phyloP scores from a whole-genome alignment of 64 coral and sea anemone genomes.

The Dendrophyllia cribrosa region DNA sequence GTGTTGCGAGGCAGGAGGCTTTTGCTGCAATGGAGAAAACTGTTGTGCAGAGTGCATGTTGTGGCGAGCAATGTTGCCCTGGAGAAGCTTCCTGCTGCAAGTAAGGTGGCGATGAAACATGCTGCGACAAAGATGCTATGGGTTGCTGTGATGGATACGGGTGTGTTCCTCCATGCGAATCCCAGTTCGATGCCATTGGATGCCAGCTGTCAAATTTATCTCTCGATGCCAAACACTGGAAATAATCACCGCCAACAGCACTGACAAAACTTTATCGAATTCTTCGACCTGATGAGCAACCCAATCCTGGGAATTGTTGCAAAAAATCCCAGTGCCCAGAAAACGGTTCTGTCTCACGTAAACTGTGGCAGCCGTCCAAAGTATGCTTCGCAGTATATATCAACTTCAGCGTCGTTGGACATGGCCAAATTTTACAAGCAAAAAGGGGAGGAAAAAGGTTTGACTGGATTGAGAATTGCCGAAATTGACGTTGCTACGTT shows the following conservation, averaged over 20 bases:
- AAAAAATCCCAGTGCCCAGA: conserved; percentile 19
- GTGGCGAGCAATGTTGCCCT: too few relatives aligned
- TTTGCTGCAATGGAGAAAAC: too few relatives aligned
- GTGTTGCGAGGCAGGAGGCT: too few relatives aligned
- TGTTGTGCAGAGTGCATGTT: too few relatives aligned
- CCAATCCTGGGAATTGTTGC: conserved; percentile 23
- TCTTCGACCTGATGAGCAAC: conserved; percentile 33
- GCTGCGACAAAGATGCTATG: conserved; percentile 4
- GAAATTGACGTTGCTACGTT: background rate
- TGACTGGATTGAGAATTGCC: conserved; percentile 23
- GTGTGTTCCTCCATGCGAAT: conserved; percentile 5
- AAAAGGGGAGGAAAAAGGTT: conserved; percentile 33
- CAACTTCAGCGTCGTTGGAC: conserved; percentile 11
- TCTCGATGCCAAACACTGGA: background rate
- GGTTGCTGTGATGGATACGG: conserved; percentile 37
- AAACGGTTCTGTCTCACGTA: conserved; percentile 42
- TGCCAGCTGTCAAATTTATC: background rate
- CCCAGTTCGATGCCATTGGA: conserved; percentile 29
- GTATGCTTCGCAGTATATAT: conserved; percentile 46
- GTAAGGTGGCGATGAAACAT: background rate
- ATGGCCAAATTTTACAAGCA: conserved; percentile 4
- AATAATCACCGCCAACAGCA: too few relatives aligned
- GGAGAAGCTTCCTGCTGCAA: background rate
- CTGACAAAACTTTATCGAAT: background rate
- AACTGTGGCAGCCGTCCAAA: conserved; percentile 24